Evolutionary conservation across 2,113 vertebrate species (phyloP), one percentile per base, ranked within the genome.

Genomic region (Sciurus niger): DNA sequence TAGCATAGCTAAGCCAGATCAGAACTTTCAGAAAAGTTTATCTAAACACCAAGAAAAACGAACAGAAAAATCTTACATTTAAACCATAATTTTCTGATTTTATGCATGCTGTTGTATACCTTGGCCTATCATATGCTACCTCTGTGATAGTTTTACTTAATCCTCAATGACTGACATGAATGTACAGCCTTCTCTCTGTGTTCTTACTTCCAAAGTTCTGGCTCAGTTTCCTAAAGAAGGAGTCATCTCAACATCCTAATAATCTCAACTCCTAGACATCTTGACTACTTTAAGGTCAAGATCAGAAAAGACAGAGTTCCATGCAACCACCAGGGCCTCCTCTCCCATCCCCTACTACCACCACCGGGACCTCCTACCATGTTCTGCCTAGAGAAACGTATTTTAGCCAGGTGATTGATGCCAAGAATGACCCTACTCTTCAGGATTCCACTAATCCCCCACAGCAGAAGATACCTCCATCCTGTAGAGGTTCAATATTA

Each of bases 1-100:
- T 84, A 79, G 11, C n/a, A 70, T 4, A 20, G n/a, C 10, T 73
- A 82, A 92, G 22, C 89, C 79, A 82, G 60, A 83, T 40, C 6
- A 5, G 63, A 68, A 83, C 58, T 76, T 96, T 68, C 55, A 90
- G 46, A 74, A 78, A 77, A 65, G 9, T 43, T 76, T 92, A 77
- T 53, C 3, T 90, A 77, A 74, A 65, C n/a, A 89, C 7, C 34
- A 86, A 51, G 58, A 32, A 85, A 94, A 89, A 92, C 2, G 94
- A 88, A 92, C 2, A n/a, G 51, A 82, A 92, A 96, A 90, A 22
- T 87, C 72, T 68, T 80, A 34, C n/a, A 68, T 6, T 17, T 73
- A 48, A 74, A 58, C 65, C 25, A 43, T 12, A 53, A 1, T 17
- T 68, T 93, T 76, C 30, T 74, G 60, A 53, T 58, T 80, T 53